phyloP scores from a whole-genome alignment of 2,888 invertebrate species.

The Kryphioiulus occultus region DNA sequence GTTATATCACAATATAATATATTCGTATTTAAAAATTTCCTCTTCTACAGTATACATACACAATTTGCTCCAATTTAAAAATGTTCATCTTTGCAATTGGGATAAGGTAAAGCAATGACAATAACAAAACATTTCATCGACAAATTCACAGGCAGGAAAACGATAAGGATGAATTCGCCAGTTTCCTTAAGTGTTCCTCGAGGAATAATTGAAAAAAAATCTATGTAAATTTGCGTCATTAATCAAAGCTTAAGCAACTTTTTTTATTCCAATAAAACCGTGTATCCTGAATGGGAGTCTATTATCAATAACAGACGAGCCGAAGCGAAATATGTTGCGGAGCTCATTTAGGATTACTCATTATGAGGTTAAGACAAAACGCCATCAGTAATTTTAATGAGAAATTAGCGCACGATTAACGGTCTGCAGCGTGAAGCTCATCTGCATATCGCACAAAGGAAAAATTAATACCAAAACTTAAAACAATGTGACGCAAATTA shows the following conservation, averaged over 20 bases:
- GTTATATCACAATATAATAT: no score
- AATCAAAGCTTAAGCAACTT: constrained; percentile 6
- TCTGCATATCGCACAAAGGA: constrained; percentile 20
- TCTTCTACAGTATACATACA: no score
- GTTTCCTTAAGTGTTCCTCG: not conserved
- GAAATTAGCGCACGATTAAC: constrained; percentile 28
- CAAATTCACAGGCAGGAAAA: not conserved
- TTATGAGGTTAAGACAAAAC: constrained; percentile 32
- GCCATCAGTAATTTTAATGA: constrained; percentile 39
- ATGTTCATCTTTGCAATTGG: no score
- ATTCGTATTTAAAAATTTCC: no score
- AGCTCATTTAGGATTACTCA: constrained; percentile 21
- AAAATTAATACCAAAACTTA: not conserved
- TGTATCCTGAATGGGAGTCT: not conserved
- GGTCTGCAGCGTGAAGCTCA: not conserved
- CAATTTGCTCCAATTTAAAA: not conserved
- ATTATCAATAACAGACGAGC: constrained; percentile 21
- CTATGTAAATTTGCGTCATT: constrained; percentile 21
- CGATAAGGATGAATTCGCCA: not conserved
- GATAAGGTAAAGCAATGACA: no score
- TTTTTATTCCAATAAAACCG: not conserved
- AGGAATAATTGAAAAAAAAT: not conserved
- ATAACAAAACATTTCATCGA: not conserved
- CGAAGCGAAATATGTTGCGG: not conserved
- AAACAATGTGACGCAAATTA: constrained; percentile 5